phyloP scores from a whole-genome alignment of 2,888 invertebrate genomes.

The Aleiodes leptofemur region DNA sequence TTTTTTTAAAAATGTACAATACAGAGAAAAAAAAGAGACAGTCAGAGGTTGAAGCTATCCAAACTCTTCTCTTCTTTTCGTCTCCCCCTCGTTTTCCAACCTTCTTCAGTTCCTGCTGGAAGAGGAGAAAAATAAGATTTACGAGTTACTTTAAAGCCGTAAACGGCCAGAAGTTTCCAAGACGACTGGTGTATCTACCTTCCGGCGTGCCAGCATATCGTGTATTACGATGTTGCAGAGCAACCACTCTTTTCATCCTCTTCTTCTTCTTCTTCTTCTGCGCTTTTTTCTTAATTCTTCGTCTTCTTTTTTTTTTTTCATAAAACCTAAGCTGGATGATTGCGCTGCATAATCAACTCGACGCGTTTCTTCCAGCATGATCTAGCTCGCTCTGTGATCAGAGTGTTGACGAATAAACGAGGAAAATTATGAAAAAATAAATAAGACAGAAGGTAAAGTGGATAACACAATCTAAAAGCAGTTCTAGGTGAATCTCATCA shows the following conservation, averaged over 20 bases:
- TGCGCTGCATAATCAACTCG: constrained; percentile 12
- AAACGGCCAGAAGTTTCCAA: constrained; percentile 68
- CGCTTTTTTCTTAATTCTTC: constrained; percentile 27
- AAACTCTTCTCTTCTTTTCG: not conserved
- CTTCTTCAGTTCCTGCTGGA: constrained; percentile 27
- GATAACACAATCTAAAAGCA: too few species aligned
- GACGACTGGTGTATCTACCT: constrained; percentile 62
- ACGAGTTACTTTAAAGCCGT: constrained; percentile 71
- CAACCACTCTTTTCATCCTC: too few species aligned
- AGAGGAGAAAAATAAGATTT: constrained; percentile 69
- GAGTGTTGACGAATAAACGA: not conserved
- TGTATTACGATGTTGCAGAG: constrained; percentile 50
- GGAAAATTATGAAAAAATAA: too few species aligned
- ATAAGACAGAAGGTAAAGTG: too few species aligned
- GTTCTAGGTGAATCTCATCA: too few species aligned
- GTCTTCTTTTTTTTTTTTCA: not conserved
- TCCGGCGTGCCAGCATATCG: constrained; percentile 48
- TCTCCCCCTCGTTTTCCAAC: constrained; percentile 2
- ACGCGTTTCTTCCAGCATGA: not conserved
- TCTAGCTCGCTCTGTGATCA: not conserved
- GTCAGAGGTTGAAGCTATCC: not conserved
- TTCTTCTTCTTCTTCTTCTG: not conserved
- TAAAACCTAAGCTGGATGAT: not conserved
- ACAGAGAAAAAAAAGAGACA: constrained; percentile 12
- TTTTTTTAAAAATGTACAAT: not conserved